Evolutionary conservation across 2,113 vertebrate species (phyloP).

Genomic region (Acrocephalus kingi): DNA sequence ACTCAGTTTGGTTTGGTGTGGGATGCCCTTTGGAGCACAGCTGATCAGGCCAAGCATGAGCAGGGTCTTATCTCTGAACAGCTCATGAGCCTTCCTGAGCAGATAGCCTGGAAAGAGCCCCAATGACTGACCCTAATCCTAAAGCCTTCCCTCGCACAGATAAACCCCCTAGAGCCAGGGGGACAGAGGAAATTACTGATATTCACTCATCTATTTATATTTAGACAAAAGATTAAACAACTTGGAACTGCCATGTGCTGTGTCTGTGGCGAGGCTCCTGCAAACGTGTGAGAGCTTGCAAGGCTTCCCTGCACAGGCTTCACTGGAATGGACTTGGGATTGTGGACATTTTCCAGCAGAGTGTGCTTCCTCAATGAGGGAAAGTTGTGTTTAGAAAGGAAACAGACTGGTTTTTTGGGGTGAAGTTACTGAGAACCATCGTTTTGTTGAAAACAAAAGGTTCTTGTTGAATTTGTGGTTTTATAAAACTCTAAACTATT

Average conservation of each 20-base stretch:
- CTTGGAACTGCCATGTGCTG: constrained; percentile 15
- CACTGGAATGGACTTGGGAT: not conserved
- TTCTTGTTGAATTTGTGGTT: not conserved
- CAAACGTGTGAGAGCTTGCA: constrained; percentile 8
- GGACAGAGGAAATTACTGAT: constrained; percentile 50
- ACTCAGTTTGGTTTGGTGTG: not conserved
- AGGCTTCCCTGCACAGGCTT: not conserved
- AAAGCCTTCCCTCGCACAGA: not conserved
- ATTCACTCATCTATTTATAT: constrained; percentile 65
- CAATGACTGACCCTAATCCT: constrained; percentile 16
- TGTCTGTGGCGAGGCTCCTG: not conserved
- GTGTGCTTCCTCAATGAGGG: not conserved
- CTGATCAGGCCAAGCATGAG: not conserved
- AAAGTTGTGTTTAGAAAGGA: not conserved
- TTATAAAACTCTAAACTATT: not conserved
- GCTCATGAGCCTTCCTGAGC: constrained; percentile 30
- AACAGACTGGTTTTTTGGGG: not conserved
- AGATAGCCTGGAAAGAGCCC: constrained; percentile 38
- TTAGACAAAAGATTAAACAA: constrained; percentile 58
- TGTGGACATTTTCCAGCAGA: not conserved
- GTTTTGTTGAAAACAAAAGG: not conserved
- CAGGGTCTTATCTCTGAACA: constrained; percentile 23
- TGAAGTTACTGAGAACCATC: not conserved
- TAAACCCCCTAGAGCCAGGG: constrained; percentile 30
- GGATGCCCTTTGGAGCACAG: not conserved